Evolutionary conservation across 2,797 vertebrate species (phyloP).

Genomic region (Austrolebias charrua): DNA sequence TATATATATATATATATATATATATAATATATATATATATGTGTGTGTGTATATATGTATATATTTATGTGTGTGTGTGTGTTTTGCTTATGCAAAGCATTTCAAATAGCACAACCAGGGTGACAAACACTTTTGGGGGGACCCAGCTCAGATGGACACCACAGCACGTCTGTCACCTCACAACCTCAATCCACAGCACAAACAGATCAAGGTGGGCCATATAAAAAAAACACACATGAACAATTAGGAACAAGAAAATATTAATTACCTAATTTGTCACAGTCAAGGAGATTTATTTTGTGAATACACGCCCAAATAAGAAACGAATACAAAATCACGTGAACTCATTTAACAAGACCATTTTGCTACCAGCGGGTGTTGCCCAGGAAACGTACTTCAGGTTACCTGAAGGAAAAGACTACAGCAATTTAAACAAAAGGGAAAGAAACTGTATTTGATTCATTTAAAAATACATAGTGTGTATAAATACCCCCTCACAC

Average conservation of each 20-base stretch:
- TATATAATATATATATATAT: too few species aligned
- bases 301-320: conserved; percentile 7
- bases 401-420: conserved; percentile 19
- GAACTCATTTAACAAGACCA: neutral
- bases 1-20: too few species aligned
- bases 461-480: conserved; percentile 27
- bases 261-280: conserved; percentile 13
- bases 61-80: too few species aligned
- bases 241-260: conserved; percentile 12
- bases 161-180: conserved; percentile 67
- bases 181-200: conserved; percentile 62
- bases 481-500: conserved; percentile 16
- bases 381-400: conserved; percentile 31
- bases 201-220: conserved; percentile 39
- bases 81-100: conserved; percentile 32
- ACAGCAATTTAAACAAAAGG: conserved; percentile 24
- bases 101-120: conserved; percentile 38
- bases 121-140: conserved; percentile 57
- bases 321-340: conserved; percentile 37
- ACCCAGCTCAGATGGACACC: conserved; percentile 49
- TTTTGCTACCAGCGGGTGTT: conserved; percentile 61
- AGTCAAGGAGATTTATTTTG: neutral
- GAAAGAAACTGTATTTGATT: conserved; percentile 31
- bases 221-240: conserved; percentile 54
- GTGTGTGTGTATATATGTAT: too few species aligned